Evolutionary conservation across 2,113 vertebrate species (phyloP).

Genomic region (Limnothrissa miodon): DNA sequence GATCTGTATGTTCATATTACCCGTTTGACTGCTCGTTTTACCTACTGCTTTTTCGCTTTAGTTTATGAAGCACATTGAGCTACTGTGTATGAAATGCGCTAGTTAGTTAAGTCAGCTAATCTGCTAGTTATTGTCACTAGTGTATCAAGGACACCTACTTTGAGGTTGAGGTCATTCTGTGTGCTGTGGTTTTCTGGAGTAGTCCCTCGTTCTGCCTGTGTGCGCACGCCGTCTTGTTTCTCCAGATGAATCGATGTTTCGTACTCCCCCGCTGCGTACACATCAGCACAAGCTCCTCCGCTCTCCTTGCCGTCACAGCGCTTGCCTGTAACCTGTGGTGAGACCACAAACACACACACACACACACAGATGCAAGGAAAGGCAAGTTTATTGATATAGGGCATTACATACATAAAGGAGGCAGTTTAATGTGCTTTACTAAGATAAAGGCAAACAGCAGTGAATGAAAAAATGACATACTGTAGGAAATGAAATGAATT

Average conservation of each 20-base stretch:
- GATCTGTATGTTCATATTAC: too few relatives aligned
- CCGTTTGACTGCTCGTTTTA: too few relatives aligned
- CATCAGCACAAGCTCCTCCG: slow-evolving; percentile 33
- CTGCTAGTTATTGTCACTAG: background rate
- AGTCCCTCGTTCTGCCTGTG: slow-evolving; percentile 5
- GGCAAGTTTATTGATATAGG: background rate
- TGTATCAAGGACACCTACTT: slow-evolving; percentile 31
- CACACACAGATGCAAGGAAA: background rate
- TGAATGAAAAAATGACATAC: too few relatives aligned
- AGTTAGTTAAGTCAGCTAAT: too few relatives aligned
- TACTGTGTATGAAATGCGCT: too few relatives aligned
- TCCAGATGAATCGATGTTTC: slow-evolving; percentile 39
- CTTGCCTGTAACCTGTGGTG: slow-evolving; percentile 40
- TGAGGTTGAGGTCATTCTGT: slow-evolving; percentile 27
- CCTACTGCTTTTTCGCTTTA: too few relatives aligned
- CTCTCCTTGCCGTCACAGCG: slow-evolving; percentile 37
- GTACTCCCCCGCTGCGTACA: slow-evolving; percentile 39
- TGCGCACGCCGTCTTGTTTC: slow-evolving; percentile 42
- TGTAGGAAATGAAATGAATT: too few relatives aligned
- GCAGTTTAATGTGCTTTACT: background rate
- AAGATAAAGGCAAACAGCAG: too few relatives aligned
- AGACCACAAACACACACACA: slow-evolving; percentile 25
- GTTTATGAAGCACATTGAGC: too few relatives aligned
- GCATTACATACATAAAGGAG: background rate
- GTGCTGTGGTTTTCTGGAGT: background rate